phyloP scores from a whole-genome alignment of 1,140 invertebrate species.

The Bicyclus anynana region DNA sequence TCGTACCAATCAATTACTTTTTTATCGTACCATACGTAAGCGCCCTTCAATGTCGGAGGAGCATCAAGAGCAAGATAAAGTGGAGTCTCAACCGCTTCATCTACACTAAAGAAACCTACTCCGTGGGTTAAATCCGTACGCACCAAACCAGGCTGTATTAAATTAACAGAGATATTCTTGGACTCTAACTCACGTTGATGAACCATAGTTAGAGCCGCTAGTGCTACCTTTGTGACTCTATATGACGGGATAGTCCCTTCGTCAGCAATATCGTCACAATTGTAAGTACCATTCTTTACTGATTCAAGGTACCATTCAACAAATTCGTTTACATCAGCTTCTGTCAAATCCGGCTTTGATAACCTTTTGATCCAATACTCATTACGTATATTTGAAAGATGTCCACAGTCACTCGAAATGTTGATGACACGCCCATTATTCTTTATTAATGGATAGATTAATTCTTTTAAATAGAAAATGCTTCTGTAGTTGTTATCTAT shows the following conservation, averaged over 20 bases:
- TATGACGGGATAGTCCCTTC: conserved; percentile 80
- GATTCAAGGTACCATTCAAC: conserved; percentile 82
- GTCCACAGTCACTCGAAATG: conserved; percentile 83
- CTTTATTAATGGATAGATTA: conserved; percentile 82
- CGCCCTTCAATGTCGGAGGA: conserved; percentile 51
- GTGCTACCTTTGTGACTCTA: conserved; percentile 82
- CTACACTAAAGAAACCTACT: conserved; percentile 79
- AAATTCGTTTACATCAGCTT: conserved; percentile 78
- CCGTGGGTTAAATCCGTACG: conserved; percentile 85
- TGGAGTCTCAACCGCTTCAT: conserved; percentile 78
- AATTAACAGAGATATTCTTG: conserved; percentile 82
- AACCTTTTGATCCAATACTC: conserved; percentile 76
- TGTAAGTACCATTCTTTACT: conserved; percentile 54
- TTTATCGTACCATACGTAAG: conserved; percentile 67
- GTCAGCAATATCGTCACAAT: conserved; percentile 51
- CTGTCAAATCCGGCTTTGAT: conserved; percentile 71
- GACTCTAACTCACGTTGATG: conserved; percentile 79
- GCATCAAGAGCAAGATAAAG: conserved; percentile 59
- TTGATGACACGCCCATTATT: conserved; percentile 84
- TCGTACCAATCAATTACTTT: conserved; percentile 61
- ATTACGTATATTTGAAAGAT: conserved; percentile 78
- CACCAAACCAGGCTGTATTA: conserved; percentile 83
- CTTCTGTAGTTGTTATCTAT: conserved; percentile 82
- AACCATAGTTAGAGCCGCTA: conserved; percentile 80
- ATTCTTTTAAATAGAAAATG: conserved; percentile 79